Conservation (phyloP, 2,888 invertebrate genomes). For the Cryptocephalus primarius region DNA sequence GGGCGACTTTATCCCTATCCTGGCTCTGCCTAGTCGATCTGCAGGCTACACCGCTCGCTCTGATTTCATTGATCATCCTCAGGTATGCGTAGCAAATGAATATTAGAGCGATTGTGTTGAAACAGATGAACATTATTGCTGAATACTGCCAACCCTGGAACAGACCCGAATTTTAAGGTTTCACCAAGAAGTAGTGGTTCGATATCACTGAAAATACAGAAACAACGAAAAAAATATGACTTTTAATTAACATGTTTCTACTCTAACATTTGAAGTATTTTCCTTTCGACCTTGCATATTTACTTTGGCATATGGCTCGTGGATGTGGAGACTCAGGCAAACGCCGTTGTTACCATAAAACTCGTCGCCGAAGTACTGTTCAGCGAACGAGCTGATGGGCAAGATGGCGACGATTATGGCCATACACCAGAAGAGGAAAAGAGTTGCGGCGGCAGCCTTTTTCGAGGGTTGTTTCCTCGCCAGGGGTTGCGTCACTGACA, state of each 20-base stretch:
- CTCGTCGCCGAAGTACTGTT: constrained; percentile 42
- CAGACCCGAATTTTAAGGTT: too few species aligned
- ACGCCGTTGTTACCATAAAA: constrained; percentile 52
- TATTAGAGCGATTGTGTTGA: constrained; percentile 44
- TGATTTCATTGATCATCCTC: constrained; percentile 46
- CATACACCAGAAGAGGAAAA: constrained; percentile 41
- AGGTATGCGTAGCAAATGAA: constrained; percentile 48
- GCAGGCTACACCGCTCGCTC: constrained; percentile 45
- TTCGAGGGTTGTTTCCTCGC: constrained; percentile 35
- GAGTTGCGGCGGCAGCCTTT: constrained; percentile 39
- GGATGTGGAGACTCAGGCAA: constrained; percentile 48
- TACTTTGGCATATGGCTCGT: constrained; percentile 48
- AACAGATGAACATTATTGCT: constrained; percentile 43
- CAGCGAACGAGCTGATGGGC: constrained; percentile 37
- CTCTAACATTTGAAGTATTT: too few species aligned
- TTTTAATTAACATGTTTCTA: too few species aligned
- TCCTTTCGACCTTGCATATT: constrained; percentile 2
- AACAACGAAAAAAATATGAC: too few species aligned
- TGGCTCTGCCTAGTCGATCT: constrained; percentile 46
- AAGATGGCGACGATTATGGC: constrained; percentile 40
- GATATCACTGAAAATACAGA: too few species aligned
- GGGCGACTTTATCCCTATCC: constrained; percentile 44
- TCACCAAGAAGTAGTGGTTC: too few species aligned
- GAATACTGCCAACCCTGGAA: constrained; percentile 50
- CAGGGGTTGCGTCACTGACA: constrained; percentile 47